phyloP scores from a whole-genome alignment of 2,113 vertebrate genomes.

The Corythornis madagascariensis region DNA sequence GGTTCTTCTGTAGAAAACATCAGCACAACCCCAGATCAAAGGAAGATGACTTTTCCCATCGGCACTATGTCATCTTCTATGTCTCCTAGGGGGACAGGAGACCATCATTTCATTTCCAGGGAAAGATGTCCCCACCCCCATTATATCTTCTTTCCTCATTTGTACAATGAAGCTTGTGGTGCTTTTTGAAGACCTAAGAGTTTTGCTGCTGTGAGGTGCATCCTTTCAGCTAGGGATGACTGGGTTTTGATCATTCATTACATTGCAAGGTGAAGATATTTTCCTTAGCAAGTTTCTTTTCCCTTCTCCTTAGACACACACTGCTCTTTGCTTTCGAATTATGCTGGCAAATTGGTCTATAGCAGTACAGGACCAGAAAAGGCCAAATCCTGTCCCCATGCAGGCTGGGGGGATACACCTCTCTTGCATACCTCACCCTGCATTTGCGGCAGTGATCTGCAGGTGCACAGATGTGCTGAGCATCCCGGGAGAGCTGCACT shows the following conservation, averaged over 20 bases:
- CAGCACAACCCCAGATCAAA: background rate
- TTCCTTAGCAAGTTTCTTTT: background rate
- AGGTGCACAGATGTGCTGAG: background rate
- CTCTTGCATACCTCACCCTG: background rate
- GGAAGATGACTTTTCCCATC: background rate
- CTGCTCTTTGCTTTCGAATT: background rate
- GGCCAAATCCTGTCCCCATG: background rate
- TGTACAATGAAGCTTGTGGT: rapidly evolving
- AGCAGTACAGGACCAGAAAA: background rate
- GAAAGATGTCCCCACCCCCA: too few relatives aligned
- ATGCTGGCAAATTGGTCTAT: background rate
- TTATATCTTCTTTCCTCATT: background rate
- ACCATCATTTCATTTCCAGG: background rate
- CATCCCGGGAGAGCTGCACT: background rate
- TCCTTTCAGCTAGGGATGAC: background rate
- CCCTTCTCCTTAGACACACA: background rate
- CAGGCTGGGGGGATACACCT: background rate
- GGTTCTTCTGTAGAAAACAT: background rate
- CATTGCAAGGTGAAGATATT: background rate
- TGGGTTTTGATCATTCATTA: background rate
- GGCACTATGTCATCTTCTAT: background rate
- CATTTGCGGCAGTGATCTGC: background rate
- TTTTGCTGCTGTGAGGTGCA: background rate
- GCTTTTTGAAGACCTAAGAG: background rate
- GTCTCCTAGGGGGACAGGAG: background rate